Conservation (phyloP, 2,797 vertebrate genomes). For the Hypotaenidia philippensis region DNA sequence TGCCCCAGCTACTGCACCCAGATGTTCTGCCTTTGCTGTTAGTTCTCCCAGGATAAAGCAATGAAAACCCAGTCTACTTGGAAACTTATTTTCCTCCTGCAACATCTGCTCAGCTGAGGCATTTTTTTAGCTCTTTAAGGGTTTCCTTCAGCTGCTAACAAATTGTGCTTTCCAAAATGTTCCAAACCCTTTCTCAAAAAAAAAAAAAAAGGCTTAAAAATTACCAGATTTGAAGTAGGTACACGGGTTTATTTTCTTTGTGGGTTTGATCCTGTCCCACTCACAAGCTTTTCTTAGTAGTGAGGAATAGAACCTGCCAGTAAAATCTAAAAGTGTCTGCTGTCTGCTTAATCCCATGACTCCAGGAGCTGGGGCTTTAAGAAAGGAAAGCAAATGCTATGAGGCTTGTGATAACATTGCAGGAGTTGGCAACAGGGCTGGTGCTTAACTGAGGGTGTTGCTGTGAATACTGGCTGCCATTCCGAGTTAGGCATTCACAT, state of each 20-base stretch:
- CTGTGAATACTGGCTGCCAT: conserved; percentile 45
- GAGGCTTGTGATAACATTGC: conserved; percentile 37
- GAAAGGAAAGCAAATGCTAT: not conserved
- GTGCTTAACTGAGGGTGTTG: not conserved
- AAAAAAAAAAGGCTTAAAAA: not conserved
- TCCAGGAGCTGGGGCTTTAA: conserved; percentile 11
- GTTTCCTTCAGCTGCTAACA: not conserved
- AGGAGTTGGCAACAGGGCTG: not conserved
- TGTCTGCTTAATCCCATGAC: not conserved
- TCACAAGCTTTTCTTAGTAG: not conserved
- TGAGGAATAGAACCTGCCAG: not conserved
- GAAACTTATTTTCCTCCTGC: not conserved
- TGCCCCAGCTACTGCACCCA: not conserved
- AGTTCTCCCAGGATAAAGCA: not conserved
- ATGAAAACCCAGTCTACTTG: not conserved
- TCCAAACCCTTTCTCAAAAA: not conserved
- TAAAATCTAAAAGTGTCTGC: conserved; percentile 1
- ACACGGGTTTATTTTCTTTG: not conserved
- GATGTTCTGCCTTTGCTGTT: not conserved
- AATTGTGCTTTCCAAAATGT: not conserved
- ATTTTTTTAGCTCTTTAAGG: not conserved
- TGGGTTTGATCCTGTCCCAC: not conserved
- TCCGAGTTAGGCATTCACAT: not conserved
- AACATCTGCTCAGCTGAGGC: not conserved
- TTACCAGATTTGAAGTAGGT: not conserved